phyloP scores from a whole-genome alignment of 2,797 vertebrate genomes.

The Kryptopterus vitreolus region DNA sequence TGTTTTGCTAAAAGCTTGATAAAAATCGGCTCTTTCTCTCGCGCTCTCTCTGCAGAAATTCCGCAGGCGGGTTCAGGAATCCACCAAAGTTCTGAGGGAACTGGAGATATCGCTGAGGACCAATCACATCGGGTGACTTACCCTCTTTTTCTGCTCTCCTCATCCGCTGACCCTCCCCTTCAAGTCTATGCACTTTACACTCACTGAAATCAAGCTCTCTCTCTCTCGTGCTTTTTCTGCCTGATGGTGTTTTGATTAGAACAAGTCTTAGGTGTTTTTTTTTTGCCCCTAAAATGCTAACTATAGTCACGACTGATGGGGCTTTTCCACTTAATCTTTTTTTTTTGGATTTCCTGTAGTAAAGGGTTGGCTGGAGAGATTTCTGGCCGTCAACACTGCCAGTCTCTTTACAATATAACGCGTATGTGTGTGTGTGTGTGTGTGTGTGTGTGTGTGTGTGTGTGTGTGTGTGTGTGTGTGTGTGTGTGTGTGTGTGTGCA shows the following conservation, averaged over 20 bases:
- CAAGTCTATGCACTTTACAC: constrained; percentile 23
- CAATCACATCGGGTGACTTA: constrained; percentile 92
- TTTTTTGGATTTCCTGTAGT: constrained; percentile 62
- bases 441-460: too few species aligned
- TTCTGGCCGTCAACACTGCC: constrained; percentile 62
- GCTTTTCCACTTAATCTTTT: constrained; percentile 49
- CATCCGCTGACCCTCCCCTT: constrained; percentile 19
- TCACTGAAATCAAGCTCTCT: constrained; percentile 10
- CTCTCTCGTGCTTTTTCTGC: constrained; percentile 18
- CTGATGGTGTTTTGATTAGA: not conserved
- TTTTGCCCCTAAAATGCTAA: not conserved
- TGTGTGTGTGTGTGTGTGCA: constrained; percentile 51
- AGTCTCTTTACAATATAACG: constrained; percentile 57
- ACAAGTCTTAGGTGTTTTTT: not conserved
- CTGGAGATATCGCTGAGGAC: constrained; percentile 96
- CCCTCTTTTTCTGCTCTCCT: constrained; percentile 39
- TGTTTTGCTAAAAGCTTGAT: constrained; percentile 29
- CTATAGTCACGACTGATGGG: constrained; percentile 28
- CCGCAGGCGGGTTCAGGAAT: constrained; percentile 91
- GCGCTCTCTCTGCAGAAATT: constrained; percentile 85
- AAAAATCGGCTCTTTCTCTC: constrained; percentile 45
- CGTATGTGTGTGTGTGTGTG: too few species aligned
- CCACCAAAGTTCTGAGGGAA: constrained; percentile 92
- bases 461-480: constrained; percentile 8
- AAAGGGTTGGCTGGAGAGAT: constrained; percentile 54